Percentiles rank a stretch among this genome's conserved stretches.
These are phyloP conservation scores for Vidua chalybeata DNA, from an alignment of 2,113 vertebrate species.

Conservation along the genomic window DNA sequence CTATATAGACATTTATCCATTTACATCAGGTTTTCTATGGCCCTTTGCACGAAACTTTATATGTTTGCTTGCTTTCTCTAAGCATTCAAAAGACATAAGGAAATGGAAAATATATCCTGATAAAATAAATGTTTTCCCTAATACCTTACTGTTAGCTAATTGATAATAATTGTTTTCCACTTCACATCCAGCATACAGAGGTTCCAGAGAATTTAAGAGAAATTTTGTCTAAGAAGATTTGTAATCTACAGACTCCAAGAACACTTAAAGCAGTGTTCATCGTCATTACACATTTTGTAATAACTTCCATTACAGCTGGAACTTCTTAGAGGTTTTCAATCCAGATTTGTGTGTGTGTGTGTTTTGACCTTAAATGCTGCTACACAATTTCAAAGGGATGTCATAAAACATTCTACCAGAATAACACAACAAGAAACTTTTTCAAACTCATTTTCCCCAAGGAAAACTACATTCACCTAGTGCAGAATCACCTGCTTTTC, in stretches of 20 bases:
- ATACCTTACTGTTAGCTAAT: background rate
- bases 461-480: background rate
- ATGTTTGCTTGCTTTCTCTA: background rate
- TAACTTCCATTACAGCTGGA: background rate
- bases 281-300: background rate
- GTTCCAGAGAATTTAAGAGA: background rate
- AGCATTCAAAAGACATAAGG: background rate
- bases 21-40: background rate
- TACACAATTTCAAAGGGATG: background rate
- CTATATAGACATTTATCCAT: background rate
- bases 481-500: background rate
- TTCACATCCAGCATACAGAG: background rate
- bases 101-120: background rate
- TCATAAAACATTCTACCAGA: background rate
- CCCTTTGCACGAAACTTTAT: background rate
- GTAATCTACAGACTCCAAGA: background rate
- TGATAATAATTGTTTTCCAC: background rate
- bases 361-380: background rate
- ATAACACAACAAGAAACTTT: background rate
- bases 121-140: background rate
- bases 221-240: background rate
- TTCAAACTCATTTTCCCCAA: background rate
- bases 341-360: background rate
- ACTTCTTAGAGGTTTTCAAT: background rate
- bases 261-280: background rate